Conservation (phyloP, 2,113 vertebrate genomes). For the Hoplias malabaricus region DNA sequence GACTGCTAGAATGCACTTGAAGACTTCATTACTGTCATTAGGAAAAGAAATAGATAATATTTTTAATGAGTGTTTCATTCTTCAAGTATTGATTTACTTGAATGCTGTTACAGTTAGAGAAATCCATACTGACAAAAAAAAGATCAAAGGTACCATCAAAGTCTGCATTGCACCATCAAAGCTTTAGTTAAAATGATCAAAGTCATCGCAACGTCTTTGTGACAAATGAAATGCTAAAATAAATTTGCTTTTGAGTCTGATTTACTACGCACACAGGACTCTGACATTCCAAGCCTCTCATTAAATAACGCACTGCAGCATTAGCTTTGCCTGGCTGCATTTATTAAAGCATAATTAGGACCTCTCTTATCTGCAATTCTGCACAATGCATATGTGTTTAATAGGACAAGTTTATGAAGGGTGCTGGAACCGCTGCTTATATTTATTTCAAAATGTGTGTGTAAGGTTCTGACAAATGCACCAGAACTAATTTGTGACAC, state of each 20-base stretch:
- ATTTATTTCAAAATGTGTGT: constrained; percentile 20
- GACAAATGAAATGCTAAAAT: constrained; percentile 34
- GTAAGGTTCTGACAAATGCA: constrained; percentile 20
- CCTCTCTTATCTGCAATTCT: constrained; percentile 41
- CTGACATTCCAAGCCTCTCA: constrained; percentile 49
- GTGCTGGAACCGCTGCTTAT: constrained; percentile 32
- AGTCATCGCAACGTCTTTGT: neutral
- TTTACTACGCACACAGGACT: constrained; percentile 31
- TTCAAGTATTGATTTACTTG: constrained; percentile 21
- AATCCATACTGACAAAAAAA: neutral
- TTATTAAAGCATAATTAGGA: constrained; percentile 47
- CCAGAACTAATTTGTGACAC: constrained; percentile 30
- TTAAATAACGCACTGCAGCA: constrained; percentile 50
- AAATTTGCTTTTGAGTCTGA: constrained; percentile 40
- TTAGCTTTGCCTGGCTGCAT: constrained; percentile 55
- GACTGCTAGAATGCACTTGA: constrained; percentile 1
- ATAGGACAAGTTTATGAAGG: constrained; percentile 42
- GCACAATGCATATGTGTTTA: constrained; percentile 45
- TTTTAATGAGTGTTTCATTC: constrained; percentile 6
- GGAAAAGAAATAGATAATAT: constrained; percentile 20
- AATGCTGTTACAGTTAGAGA: neutral
- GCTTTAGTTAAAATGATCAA: constrained; percentile 18
- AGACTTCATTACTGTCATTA: constrained; percentile 2
- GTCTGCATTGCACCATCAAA: constrained; percentile 18
- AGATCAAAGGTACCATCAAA: constrained; percentile 23